Evolutionary conservation across 2,113 vertebrate species (phyloP), one percentile per base, ranked within the genome.

Genomic region (Terrapene triunguis): DNA sequence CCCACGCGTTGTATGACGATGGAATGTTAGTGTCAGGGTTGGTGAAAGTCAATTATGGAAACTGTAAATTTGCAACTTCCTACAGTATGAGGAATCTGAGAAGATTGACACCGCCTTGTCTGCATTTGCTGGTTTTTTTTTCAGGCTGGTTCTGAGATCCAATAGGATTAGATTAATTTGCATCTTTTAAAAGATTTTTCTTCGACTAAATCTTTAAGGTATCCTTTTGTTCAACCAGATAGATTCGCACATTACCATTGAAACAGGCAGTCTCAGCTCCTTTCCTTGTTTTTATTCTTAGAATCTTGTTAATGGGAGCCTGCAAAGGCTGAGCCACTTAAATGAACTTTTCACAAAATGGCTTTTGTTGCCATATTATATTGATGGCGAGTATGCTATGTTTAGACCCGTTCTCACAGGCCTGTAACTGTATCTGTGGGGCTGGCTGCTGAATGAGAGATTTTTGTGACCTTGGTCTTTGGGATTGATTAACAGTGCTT

Each of bases 1-100:
- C 6, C 4, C 32, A 21, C 1, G 27, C 29, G 10, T 38, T 72
- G n/a, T 21, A 38, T n/a, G 17, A 72, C 17, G 65, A 38, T 21
- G 19, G 35, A 72, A 5, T n/a, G 5, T 3, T 1, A 5, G 12
- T 10, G 80, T 48, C n/a, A 27, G 44, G 54, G 24, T n/a, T 69
- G 35, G 32, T 17, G 62, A 55, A 48, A 53, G 22, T 3, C 81
- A 50, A 10, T 3, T 38, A 21, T 25, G 81, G 78, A 86, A 80
- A 8, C 13, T 0, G 55, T 48, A 51, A 74, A 84, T 5, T 5
- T 5, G 3, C 21, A 72, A 50, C 5, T 74, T 50, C 25, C 35
- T 53, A 1, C 22, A 24, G 62, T 4, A 0, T 0, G 25, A 44
- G 12, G 8, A 57, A 24, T 48, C 1, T 0, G 24, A 21, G 44